Conservation (phyloP, 2,113 vertebrate genomes). For the Hippocampus barbouri region DNA sequence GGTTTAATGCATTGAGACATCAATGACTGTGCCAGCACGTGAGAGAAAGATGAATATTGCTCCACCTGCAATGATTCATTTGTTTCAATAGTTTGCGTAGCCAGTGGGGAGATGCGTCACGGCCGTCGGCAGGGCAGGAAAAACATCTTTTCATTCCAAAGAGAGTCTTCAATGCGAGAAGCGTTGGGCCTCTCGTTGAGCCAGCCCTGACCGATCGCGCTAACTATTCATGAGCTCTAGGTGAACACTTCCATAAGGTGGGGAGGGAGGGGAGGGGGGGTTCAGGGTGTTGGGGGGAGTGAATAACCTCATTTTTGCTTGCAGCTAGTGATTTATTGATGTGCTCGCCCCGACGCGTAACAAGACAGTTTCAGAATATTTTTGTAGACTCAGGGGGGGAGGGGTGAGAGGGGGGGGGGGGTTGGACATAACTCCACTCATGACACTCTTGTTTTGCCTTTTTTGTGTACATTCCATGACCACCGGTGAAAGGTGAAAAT, state of each 20-base stretch:
- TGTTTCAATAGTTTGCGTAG: background rate
- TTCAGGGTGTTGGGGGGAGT: too few relatives aligned
- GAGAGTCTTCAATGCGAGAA: background rate
- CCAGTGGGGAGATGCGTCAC: background rate
- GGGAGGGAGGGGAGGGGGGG: too few relatives aligned
- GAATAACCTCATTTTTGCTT: constrained; percentile 14
- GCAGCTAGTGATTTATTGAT: constrained; percentile 23
- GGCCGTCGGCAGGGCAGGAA: background rate
- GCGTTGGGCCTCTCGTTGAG: background rate
- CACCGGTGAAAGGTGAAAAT: too few relatives aligned
- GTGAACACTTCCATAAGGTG: constrained; percentile 1
- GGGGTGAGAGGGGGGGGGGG: background rate
- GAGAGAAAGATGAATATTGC: background rate
- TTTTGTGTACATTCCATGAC: background rate
- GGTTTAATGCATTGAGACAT: background rate
- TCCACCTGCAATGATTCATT: background rate
- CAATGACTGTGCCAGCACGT: constrained; percentile 1
- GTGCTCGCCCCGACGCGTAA: constrained; percentile 5
- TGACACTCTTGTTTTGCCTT: background rate
- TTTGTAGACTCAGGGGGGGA: background rate
- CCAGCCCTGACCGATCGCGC: background rate
- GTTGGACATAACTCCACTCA: background rate
- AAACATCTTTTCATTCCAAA: constrained; percentile 1
- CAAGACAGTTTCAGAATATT: constrained; percentile 9
- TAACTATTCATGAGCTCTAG: constrained; percentile 7